Percentiles rank a stretch among this genome's conserved stretches.
Evolutionary conservation across 2,797 vertebrate species (phyloP).

Genomic region (Prunella strophiata): DNA sequence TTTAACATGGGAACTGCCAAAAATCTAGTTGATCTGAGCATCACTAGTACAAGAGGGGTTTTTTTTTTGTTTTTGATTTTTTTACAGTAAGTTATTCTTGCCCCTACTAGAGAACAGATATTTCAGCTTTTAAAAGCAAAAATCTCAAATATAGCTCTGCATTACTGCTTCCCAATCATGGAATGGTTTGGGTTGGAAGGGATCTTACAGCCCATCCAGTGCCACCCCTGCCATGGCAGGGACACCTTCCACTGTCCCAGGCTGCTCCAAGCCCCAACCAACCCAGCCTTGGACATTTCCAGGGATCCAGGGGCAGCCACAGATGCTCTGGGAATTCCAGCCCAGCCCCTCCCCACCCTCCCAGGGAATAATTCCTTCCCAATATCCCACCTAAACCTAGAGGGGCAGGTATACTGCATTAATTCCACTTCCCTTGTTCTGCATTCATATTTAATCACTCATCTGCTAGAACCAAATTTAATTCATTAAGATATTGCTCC

Average conservation of each 20-base stretch:
- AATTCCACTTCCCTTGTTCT: neutral
- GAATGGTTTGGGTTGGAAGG: neutral
- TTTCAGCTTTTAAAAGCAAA: neutral
- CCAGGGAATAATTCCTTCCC: neutral
- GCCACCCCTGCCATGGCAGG: neutral
- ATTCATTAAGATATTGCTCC: neutral
- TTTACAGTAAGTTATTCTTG: neutral
- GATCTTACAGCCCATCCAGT: neutral
- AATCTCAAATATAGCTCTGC: neutral
- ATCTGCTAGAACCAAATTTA: neutral
- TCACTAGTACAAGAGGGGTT: neutral
- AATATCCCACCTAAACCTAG: neutral
- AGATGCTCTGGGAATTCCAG: neutral
- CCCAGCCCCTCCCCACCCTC: neutral
- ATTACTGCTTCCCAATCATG: neutral
- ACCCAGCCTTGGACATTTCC: accelerated
- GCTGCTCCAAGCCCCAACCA: accelerated
- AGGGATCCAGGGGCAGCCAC: neutral
- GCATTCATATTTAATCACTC: neutral
- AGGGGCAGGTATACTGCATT: neutral
- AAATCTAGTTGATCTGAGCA: neutral
- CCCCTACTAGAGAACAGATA: accelerated
- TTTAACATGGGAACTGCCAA: neutral
- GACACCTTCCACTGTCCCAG: neutral
- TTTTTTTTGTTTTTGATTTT: too few relatives aligned